Conservation (phyloP, 2,113 vertebrate species). For the Lycocorax pyrrhopterus region DNA sequence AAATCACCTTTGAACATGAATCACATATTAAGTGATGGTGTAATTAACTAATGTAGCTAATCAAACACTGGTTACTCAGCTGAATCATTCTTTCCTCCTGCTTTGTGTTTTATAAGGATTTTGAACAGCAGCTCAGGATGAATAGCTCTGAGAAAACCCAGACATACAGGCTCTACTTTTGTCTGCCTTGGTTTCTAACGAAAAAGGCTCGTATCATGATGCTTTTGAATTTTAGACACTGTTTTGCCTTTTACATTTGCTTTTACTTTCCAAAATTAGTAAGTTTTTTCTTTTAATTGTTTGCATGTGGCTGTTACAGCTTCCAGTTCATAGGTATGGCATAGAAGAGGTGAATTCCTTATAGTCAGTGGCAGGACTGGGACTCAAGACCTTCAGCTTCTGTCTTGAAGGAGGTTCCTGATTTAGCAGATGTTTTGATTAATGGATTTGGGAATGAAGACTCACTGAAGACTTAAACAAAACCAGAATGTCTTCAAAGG, state of each 20-base stretch:
- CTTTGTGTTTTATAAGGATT: constrained; percentile 2
- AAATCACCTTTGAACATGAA: background rate
- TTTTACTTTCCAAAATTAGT: background rate
- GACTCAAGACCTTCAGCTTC: background rate
- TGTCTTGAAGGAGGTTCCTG: background rate
- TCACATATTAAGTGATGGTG: background rate
- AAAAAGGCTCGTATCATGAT: background rate
- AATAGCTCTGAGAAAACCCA: constrained; percentile 7
- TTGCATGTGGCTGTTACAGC: background rate
- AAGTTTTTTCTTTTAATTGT: background rate
- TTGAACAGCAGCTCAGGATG: background rate
- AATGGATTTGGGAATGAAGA: background rate
- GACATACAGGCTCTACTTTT: background rate
- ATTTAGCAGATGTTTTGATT: background rate
- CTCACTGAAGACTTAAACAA: background rate
- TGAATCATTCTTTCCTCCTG: constrained; percentile 12
- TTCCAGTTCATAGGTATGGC: background rate
- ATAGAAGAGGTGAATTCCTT: background rate
- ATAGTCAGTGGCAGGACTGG: background rate
- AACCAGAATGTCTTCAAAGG: background rate
- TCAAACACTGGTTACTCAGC: background rate
- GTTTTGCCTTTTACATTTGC: background rate
- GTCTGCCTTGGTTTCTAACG: background rate
- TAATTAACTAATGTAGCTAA: background rate
- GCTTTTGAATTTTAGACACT: background rate